These are phyloP conservation scores for Blastobasis lacticolella DNA, from an alignment of 2,888 invertebrate genomes.

Conservation along the genomic window DNA sequence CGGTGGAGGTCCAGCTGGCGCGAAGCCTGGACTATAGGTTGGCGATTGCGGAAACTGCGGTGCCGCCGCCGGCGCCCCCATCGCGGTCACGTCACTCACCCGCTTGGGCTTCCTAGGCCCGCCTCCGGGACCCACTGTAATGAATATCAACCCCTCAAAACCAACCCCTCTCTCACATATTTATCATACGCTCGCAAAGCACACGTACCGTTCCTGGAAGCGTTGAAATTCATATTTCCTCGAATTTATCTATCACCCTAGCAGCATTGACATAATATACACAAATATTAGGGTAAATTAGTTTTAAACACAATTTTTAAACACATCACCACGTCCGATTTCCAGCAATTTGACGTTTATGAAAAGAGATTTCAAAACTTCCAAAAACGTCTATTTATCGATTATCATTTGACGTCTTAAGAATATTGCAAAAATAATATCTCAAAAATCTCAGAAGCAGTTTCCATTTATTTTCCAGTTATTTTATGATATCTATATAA, in stretches of 20 bases:
- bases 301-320: constrained; percentile 37
- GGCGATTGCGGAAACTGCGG: constrained; percentile 25
- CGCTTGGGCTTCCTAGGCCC: constrained; percentile 76
- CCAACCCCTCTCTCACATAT: background rate
- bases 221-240: constrained; percentile 61
- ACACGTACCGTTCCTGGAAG: constrained; percentile 58
- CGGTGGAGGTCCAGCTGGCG: constrained; percentile 41
- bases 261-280: constrained; percentile 40
- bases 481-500: no score
- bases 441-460: no score
- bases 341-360: constrained; percentile 15
- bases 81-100: constrained; percentile 80
- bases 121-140: constrained; percentile 44
- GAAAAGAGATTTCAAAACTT: background rate
- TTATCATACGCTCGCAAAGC: constrained; percentile 2
- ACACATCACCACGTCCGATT: constrained; percentile 57
- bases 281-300: constrained; percentile 22
- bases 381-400: no score
- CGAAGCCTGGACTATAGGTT: constrained; percentile 34
- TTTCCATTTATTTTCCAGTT: no score
- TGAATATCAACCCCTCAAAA: constrained; percentile 8
- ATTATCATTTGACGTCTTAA: no score
- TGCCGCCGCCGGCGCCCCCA: constrained; percentile 73
- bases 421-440: no score
- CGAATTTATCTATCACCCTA: constrained; percentile 20